phyloP scores from a whole-genome alignment of 2,888 invertebrate species.

The Arge pagana region DNA sequence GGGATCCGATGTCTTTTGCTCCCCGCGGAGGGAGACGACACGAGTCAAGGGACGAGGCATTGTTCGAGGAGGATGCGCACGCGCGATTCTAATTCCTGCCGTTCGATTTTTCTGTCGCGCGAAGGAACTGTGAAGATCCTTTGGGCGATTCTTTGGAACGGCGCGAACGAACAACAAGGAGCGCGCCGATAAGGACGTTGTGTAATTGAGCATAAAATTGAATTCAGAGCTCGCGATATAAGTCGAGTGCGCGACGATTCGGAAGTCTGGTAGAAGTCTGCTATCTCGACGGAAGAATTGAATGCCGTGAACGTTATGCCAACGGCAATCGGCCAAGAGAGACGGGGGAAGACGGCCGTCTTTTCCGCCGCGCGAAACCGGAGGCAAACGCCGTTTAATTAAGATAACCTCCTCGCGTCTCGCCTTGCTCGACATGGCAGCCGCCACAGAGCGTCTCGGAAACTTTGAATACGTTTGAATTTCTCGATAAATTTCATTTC shows the following conservation, averaged over 20 bases:
- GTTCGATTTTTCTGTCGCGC: no score
- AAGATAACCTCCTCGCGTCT: conserved; percentile 32
- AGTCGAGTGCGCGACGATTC: conserved; percentile 26
- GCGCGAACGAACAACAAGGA: conserved; percentile 19
- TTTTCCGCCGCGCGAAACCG: conserved; percentile 33
- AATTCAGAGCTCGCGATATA: conserved; percentile 35
- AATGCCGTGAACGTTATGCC: conserved; percentile 14
- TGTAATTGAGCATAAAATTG: conserved; percentile 39
- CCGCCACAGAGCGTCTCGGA: conserved; percentile 23
- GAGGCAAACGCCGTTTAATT: conserved; percentile 27
- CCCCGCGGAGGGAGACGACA: no score
- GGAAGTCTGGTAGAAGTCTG: conserved; percentile 12
- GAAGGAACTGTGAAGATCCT: no score
- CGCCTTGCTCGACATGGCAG: conserved; percentile 26
- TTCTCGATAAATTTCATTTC: conserved; percentile 34
- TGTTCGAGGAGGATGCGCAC: no score
- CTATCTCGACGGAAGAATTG: background rate
- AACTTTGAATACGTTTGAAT: conserved; percentile 32
- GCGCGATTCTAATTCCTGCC: no score
- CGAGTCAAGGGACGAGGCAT: no score
- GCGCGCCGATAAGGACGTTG: conserved; percentile 25
- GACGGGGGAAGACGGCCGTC: conserved; percentile 29
- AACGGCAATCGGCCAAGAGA: conserved; percentile 25
- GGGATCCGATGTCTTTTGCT: no score
- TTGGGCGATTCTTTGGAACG: no score